A percentile compares a stretch with the other conserved stretches of the same genome.
Evolutionary conservation across 2,797 vertebrate genomes (phyloP).

Genomic region (Anguilla marmorata): DNA sequence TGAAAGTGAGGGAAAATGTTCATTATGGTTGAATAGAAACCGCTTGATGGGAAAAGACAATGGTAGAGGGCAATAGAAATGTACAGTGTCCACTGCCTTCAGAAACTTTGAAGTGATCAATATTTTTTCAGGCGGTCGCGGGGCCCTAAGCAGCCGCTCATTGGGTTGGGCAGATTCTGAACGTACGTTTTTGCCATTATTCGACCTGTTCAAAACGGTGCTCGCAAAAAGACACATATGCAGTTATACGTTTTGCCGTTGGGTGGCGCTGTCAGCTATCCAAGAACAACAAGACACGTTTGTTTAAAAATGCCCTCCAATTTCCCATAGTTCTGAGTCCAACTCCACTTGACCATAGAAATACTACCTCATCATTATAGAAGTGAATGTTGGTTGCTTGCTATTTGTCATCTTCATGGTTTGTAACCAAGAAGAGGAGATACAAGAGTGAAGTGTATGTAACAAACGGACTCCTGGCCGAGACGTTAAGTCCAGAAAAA

Average conservation of each 20-base stretch:
- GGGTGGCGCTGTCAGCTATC: background rate
- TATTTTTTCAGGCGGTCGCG: too few relatives aligned
- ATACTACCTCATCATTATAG: background rate
- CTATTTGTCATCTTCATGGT: background rate
- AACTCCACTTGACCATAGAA: background rate
- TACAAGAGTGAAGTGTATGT: background rate
- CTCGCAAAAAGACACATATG: background rate
- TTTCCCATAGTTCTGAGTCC: conserved; percentile 17
- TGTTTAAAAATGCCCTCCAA: conserved; percentile 7
- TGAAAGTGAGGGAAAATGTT: too few relatives aligned
- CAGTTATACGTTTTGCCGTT: background rate
- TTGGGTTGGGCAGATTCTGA: too few relatives aligned
- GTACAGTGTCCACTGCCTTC: too few relatives aligned
- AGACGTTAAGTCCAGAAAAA: background rate
- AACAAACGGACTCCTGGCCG: background rate
- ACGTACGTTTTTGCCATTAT: too few relatives aligned
- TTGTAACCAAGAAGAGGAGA: background rate
- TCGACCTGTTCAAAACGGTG: background rate
- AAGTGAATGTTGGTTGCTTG: background rate
- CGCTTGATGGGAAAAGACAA: too few relatives aligned
- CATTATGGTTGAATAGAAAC: too few relatives aligned
- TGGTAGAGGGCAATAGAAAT: too few relatives aligned
- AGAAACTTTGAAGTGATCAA: too few relatives aligned
- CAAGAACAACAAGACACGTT: background rate
- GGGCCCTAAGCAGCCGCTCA: too few relatives aligned